Evolutionary conservation across 2,797 vertebrate genomes (phyloP).

Genomic region (Cirrhinus molitorella): DNA sequence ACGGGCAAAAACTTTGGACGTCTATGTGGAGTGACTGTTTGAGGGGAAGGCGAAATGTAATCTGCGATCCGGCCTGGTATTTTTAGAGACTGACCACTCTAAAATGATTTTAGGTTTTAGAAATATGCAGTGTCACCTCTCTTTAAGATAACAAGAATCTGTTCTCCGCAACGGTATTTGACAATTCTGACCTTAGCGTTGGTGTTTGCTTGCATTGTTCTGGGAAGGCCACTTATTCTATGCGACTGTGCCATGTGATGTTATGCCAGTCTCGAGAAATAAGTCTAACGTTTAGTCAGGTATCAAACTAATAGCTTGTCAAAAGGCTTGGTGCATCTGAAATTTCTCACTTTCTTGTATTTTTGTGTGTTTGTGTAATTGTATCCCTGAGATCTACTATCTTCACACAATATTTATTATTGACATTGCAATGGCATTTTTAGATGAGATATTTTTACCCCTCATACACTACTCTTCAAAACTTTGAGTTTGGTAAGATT

Average conservation of each 20-base stretch:
- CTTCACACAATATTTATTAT: neutral
- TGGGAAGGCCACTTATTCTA: conserved; percentile 57
- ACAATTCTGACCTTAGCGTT: conserved; percentile 69
- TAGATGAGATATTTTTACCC: neutral
- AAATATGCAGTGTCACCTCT: conserved; percentile 29
- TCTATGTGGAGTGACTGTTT: conserved; percentile 56
- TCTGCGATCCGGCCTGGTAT: conserved; percentile 48
- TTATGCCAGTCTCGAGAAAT: conserved; percentile 58
- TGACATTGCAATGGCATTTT: neutral
- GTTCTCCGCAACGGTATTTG: conserved; percentile 57
- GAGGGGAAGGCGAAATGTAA: conserved; percentile 24
- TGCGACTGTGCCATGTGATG: conserved; percentile 64
- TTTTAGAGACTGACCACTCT: conserved; percentile 46
- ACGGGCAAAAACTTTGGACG: conserved; percentile 63
- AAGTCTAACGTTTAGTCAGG: conserved; percentile 63
- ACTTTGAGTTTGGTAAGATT: neutral
- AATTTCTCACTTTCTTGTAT: conserved; percentile 29
- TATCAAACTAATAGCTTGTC: conserved; percentile 64
- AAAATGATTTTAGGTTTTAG: conserved; percentile 50
- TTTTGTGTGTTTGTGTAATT: conserved; percentile 29
- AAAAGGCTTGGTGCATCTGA: conserved; percentile 1
- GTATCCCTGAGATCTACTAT: neutral
- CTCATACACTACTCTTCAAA: neutral
- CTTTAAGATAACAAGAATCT: conserved; percentile 33
- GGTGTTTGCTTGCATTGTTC: conserved; percentile 54